Evolutionary conservation across 2,113 vertebrate species (phyloP).

Genomic region (Oplegnathus fasciatus): DNA sequence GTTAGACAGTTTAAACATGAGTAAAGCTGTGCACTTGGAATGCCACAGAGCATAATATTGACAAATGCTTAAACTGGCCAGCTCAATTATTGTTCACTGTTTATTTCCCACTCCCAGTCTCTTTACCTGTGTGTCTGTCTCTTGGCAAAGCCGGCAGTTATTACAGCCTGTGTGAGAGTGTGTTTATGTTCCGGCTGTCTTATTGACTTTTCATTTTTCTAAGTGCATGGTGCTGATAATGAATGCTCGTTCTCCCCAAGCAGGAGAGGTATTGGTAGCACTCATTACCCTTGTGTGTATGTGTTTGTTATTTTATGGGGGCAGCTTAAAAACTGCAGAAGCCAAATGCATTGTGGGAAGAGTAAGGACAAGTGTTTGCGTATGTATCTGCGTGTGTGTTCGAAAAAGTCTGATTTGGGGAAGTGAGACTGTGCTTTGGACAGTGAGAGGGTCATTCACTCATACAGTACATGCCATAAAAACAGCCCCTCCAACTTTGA

Average conservation of each 20-base stretch:
- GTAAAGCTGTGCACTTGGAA: not conserved
- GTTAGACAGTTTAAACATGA: not conserved
- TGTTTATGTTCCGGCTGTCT: slow-evolving; percentile 34
- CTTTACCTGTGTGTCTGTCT: slow-evolving; percentile 7
- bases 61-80: slow-evolving; percentile 14
- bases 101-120: not conserved
- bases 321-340: not conserved
- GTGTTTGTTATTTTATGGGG: slow-evolving; percentile 1
- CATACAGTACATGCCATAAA: not conserved
- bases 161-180: slow-evolving; percentile 35
- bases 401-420: not conserved
- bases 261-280: slow-evolving; percentile 23
- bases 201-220: slow-evolving; percentile 69
- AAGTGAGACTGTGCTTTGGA: not conserved
- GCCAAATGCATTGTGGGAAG: slow-evolving; percentile 19
- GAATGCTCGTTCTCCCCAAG: slow-evolving; percentile 46
- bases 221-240: slow-evolving; percentile 51
- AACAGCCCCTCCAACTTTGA: slow-evolving; percentile 38
- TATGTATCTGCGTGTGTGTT: not conserved
- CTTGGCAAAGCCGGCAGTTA: slow-evolving; percentile 17
- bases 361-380: slow-evolving; percentile 1
- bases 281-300: slow-evolving; percentile 30
- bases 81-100: slow-evolving; percentile 18
- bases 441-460: not conserved
- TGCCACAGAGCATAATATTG: slow-evolving; percentile 3